Percentiles rank a stretch among this genome's conserved stretches.
Conservation (phyloP, 2,113 vertebrate genomes). For the Sylvilagus bachmani region DNA sequence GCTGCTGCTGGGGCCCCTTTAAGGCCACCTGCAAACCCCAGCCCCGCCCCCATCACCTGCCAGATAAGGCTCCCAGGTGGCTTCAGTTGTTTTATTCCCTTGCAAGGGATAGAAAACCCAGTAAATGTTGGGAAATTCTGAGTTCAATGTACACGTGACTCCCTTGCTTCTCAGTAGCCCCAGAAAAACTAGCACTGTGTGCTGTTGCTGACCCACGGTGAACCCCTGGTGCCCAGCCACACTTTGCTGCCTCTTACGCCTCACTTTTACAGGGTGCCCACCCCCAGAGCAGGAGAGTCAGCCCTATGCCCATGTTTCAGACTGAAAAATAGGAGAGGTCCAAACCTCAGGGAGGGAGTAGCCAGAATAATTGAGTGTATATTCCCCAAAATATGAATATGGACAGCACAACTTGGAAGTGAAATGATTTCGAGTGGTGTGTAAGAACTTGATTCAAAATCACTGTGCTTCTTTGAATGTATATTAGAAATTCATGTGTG, state of each 20-base stretch:
- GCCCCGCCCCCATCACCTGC: background rate
- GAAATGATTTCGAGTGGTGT: background rate
- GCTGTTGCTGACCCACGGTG: background rate
- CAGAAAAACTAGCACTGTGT: background rate
- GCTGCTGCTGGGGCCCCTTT: background rate
- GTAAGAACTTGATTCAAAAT: constrained; percentile 1
- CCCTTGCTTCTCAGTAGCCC: background rate
- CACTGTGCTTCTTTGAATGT: background rate
- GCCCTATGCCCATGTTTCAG: background rate
- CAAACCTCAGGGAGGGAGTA: background rate
- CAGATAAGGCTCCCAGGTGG: background rate
- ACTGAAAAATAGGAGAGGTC: background rate
- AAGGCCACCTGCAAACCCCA: background rate
- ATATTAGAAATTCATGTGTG: background rate
- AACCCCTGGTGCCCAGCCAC: background rate
- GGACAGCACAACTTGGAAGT: background rate
- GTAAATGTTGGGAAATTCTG: background rate
- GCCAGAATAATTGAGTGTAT: background rate
- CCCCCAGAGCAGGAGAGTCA: fast-evolving
- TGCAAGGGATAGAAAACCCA: background rate
- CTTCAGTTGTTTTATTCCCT: background rate
- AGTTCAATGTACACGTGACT: background rate
- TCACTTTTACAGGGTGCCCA: background rate
- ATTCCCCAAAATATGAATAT: background rate
- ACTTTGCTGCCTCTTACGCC: background rate